Conservation (phyloP, 2,797 vertebrate species). For the Halcyon leucocephala region DNA sequence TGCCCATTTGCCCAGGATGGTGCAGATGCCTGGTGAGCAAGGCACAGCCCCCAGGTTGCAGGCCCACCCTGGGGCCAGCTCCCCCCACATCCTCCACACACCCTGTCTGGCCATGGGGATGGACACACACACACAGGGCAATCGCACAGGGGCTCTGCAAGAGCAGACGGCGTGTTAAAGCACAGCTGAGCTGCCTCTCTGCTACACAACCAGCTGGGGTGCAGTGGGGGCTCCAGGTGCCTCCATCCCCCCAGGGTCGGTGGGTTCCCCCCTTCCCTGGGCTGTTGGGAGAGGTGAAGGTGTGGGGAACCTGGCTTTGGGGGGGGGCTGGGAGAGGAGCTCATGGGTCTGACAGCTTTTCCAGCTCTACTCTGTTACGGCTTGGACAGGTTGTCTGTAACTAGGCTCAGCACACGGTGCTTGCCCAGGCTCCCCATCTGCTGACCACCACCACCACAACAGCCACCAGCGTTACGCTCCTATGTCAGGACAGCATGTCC, state of each 20-base stretch:
- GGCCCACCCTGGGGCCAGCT: neutral
- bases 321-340: fast-evolving
- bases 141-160: neutral
- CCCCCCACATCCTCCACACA: too few relatives aligned
- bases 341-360: fast-evolving
- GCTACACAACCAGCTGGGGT: fast-evolving
- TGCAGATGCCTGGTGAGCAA: fast-evolving
- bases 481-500: fast-evolving
- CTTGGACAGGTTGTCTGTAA: neutral
- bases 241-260: fast-evolving
- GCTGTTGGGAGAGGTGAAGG: neutral
- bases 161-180: neutral
- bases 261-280: fast-evolving
- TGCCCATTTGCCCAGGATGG: fast-evolving
- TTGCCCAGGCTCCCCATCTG: neutral
- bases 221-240: fast-evolving
- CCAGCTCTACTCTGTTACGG: fast-evolving
- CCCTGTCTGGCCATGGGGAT: neutral
- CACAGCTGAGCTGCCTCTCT: neutral
- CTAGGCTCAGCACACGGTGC: fast-evolving
- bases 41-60: fast-evolving
- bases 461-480: fast-evolving
- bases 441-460: neutral
- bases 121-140: neutral
- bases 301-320: neutral